Evolutionary conservation across 92 coral and sea anemone species (phyloP).

Genomic region (Porites rus): DNA sequence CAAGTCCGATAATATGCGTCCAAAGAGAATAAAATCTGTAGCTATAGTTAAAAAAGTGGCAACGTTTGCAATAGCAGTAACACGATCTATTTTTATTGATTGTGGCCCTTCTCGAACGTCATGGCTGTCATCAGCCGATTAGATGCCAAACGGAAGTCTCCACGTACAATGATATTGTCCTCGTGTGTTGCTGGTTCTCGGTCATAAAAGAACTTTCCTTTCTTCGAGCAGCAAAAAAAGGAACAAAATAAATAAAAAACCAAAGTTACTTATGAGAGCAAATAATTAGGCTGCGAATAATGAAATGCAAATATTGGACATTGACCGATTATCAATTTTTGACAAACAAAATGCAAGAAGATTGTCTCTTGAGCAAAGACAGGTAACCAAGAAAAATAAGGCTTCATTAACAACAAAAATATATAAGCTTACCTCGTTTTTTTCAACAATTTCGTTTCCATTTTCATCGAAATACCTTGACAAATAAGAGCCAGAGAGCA

Average conservation of each 20-base stretch:
- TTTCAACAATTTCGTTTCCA: slow-evolving; percentile 32
- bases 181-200: too few relatives aligned
- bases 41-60: background rate
- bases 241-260: background rate
- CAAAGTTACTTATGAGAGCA: too few relatives aligned
- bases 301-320: background rate
- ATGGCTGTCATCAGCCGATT: slow-evolving; percentile 34
- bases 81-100: background rate
- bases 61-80: slow-evolving; percentile 10
- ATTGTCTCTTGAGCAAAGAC: slow-evolving; percentile 15
- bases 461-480: slow-evolving; percentile 40
- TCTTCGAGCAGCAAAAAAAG: background rate
- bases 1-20: background rate
- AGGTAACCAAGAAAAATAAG: background rate
- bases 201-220: background rate
- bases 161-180: too few relatives aligned
- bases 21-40: background rate
- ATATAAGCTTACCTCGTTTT: slow-evolving; percentile 28
- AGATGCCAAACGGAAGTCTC: slow-evolving; percentile 10
- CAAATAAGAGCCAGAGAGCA: slow-evolving; percentile 41
- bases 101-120: background rate
- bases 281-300: background rate
- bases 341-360: background rate
- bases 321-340: background rate
- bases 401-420: background rate